Evolutionary conservation across 92 coral and sea anemone genomes (phyloP), one percentile per base, ranked within the genome.

Genomic region (Zoanthus sociatus): DNA sequence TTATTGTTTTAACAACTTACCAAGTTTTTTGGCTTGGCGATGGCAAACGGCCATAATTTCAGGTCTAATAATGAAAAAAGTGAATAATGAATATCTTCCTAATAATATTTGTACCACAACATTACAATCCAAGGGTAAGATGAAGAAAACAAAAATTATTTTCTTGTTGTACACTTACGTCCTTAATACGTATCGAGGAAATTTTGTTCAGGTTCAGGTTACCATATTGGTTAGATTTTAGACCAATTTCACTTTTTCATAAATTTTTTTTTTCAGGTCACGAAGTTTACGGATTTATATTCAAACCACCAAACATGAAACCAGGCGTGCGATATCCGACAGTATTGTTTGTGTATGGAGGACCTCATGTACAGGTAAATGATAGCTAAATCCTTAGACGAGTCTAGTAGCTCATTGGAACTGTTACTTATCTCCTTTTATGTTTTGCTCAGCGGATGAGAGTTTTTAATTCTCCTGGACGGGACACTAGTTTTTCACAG

Each of bases 301-400:
- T 95, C 78, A 97, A 97, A 85, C 99, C 99, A 9, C 93, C 94
- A 3, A 86, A 75, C 46, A 83, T 93, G 90, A 92, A 93, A 54
- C 94, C 97, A 30, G 93, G 95, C 13, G 93, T 87, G 53, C 92
- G 93, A 71, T 95, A 97, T 78, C 98, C 99, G 12, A 92, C 97
- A 8, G 93, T 97, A 30, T 84, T 97, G 88, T 97, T 93, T 66
- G 96, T 97, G 37, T 97, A 97, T 88, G 99, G 98, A 50, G 99
- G 99, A 37, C 99, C 99, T 55, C 95, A 95, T 84, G 99, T 97
- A 6, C 99, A 97, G 98, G 98, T 96, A 78, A 10, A 31, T 30
- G 61, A 46, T 13, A 6, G 42, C 42, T 37, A 37, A 37, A 37
- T 37, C 42, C 42, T 37, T 37, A 37, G 2, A 37, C 42, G 1